A percentile compares a stretch with the other conserved stretches of the same genome.
Evolutionary conservation across 2,888 invertebrate species (phyloP).

Genomic region (Actias luna): DNA sequence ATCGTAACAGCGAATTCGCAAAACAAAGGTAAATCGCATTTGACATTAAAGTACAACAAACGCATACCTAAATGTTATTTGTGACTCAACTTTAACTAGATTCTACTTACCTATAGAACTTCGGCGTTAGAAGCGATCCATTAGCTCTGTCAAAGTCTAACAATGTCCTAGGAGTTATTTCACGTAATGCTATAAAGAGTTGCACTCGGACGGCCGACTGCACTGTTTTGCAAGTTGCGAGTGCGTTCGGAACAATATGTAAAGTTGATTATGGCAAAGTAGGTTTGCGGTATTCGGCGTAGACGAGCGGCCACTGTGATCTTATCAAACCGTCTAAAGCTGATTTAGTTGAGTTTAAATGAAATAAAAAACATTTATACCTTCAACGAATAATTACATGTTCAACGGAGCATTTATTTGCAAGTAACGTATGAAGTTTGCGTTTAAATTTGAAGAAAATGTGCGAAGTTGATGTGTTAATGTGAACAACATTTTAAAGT

Average conservation of each 20-base stretch:
- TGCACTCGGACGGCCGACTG: conserved; percentile 48
- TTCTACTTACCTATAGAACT: conserved; percentile 76
- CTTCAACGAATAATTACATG: conserved; percentile 38
- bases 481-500: conserved; percentile 21
- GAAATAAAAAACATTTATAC: conserved; percentile 43
- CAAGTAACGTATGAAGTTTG: conserved; percentile 6
- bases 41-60: conserved; percentile 15
- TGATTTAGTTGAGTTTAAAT: conserved; percentile 46
- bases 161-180: conserved; percentile 69
- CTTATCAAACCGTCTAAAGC: conserved; percentile 54
- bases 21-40: conserved; percentile 2
- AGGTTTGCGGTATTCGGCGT: conserved; percentile 50
- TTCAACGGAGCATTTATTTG: conserved; percentile 35
- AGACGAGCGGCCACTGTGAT: conserved; percentile 49
- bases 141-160: conserved; percentile 66
- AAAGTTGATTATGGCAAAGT: conserved; percentile 63
- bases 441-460: conserved; percentile 19
- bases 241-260: conserved; percentile 51
- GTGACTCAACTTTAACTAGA: conserved; percentile 64
- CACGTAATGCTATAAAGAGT: conserved; percentile 77
- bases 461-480: conserved; percentile 25
- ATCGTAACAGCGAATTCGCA: neutral
- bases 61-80: conserved; percentile 63
- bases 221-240: conserved; percentile 60
- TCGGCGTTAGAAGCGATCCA: conserved; percentile 69